Evolutionary conservation across 2,113 vertebrate genomes (phyloP).

Genomic region (Leptocoma aspasia): DNA sequence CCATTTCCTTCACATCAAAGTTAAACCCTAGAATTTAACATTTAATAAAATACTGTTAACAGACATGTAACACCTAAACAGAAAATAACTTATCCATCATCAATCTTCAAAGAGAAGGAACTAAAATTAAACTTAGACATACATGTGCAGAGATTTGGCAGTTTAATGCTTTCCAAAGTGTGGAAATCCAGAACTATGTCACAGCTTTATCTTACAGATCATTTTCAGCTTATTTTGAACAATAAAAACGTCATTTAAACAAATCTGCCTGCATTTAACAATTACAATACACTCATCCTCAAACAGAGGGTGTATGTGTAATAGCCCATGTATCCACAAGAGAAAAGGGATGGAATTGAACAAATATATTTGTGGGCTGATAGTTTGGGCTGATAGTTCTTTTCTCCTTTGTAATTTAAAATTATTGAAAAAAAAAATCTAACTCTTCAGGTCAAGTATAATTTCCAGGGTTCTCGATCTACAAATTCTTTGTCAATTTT

Average conservation of each 20-base stretch:
- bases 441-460: not conserved
- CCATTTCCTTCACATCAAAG: not conserved
- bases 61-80: not conserved
- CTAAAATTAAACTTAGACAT: not conserved
- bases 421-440: rapidly evolving
- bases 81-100: not conserved
- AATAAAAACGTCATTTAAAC: slow-evolving; percentile 24
- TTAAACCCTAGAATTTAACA: not conserved
- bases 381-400: not conserved
- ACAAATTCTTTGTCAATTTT: not conserved
- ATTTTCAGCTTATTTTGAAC: slow-evolving; percentile 37
- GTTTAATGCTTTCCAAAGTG: not conserved
- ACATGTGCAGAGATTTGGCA: not conserved
- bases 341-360: not conserved
- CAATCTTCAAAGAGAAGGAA: not conserved
- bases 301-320: not conserved
- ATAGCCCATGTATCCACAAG: not conserved
- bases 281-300: not conserved
- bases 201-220: slow-evolving; percentile 2
- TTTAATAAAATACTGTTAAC: not conserved
- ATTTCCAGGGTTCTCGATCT: not conserved
- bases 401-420: not conserved
- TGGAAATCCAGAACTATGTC: not conserved
- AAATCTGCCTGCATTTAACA: slow-evolving; percentile 7
- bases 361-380: not conserved